Percentiles rank a stretch among this genome's conserved stretches.
phyloP scores from a whole-genome alignment of 2,888 invertebrate genomes.

The Operophtera brumata region DNA sequence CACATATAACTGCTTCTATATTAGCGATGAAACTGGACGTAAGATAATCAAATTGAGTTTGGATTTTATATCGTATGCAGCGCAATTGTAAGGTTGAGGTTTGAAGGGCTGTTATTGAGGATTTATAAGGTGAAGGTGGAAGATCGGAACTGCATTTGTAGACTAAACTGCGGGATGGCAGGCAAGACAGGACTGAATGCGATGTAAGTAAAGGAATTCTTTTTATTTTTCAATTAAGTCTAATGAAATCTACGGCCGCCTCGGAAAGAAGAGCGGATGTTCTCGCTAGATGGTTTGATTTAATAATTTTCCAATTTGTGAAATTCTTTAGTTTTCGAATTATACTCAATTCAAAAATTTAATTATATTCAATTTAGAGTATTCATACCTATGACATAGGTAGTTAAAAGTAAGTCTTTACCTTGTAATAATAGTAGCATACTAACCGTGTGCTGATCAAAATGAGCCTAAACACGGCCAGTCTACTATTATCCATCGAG shows the following conservation, averaged over 20 bases:
- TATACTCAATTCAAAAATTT: too few relatives aligned
- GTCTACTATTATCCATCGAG: too few relatives aligned
- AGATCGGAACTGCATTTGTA: conserved; percentile 54
- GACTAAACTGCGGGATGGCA: conserved; percentile 64
- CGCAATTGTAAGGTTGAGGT: conserved; percentile 28
- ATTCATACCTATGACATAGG: not conserved
- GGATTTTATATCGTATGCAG: conserved; percentile 33
- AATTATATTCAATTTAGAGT: not conserved
- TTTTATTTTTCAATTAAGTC: conserved; percentile 70
- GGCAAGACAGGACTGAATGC: conserved; percentile 58
- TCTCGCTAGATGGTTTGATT: conserved; percentile 32
- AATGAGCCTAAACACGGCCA: too few relatives aligned
- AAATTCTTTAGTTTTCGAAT: conserved; percentile 12
- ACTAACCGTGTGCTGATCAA: too few relatives aligned
- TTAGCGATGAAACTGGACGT: conserved; percentile 36
- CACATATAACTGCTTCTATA: conserved; percentile 34
- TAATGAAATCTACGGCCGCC: conserved; percentile 58
- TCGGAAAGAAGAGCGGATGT: conserved; percentile 36
- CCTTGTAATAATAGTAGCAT: too few relatives aligned
- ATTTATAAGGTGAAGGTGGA: conserved; percentile 28
- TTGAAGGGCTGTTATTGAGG: not conserved
- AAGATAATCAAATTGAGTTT: conserved; percentile 33
- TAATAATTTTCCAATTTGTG: conserved; percentile 24
- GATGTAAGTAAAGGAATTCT: conserved; percentile 66
- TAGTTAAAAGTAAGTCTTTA: not conserved